Evolutionary conservation across 2,888 invertebrate genomes (phyloP), one percentile per base, ranked within the genome.

Genomic region (Idaea dimidiata): DNA sequence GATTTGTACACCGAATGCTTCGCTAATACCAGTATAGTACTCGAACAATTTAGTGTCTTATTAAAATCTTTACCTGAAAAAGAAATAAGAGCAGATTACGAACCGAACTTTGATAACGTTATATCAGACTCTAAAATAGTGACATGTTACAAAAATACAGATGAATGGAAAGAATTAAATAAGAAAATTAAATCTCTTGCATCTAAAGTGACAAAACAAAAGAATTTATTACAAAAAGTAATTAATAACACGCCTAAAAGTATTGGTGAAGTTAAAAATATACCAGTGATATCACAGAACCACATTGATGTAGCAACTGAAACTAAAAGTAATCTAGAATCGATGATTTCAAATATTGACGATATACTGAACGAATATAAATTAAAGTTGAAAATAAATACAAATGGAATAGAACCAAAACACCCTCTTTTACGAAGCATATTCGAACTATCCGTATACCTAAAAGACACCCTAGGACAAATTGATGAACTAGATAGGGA

Each of bases 31-130:
- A 82, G 90, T 54, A 88, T 94, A 62, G 88, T 94, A 10, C 84
- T 96, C 24, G 94, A 95, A 69, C 97, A 97, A 78, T 94, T 96
- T 72, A 85, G 91, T 63, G 82, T 96, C 1, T 86, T 97, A 17
- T 79, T 97, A 0, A 93, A 95, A 73, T 94, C 90, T 0, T 82
- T 84, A 43, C 93, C 93, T 17, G 88, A 87, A 69, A 77, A 79
- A 66, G 74, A 67, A 2, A 24, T 86, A 0, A 70, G 72, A 54
- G 64, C 76, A 0, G 77, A 79, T 63, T 72, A 71, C 3, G 86
- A 86, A 67, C 86, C 88, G 4, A 75, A 89, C 59, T 92, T 93
- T 54, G 93, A 93, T 67, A 62, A 67, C 5, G 77, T 87, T 2
- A 59, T 93, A 16, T 88, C 87, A 0, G 75, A 87, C 62, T 91